Percentiles rank a stretch among this genome's conserved stretches.
These are phyloP conservation scores for Cryptotermes secundus DNA, from an alignment of 1,140 invertebrate genomes.

Conservation along the genomic window DNA sequence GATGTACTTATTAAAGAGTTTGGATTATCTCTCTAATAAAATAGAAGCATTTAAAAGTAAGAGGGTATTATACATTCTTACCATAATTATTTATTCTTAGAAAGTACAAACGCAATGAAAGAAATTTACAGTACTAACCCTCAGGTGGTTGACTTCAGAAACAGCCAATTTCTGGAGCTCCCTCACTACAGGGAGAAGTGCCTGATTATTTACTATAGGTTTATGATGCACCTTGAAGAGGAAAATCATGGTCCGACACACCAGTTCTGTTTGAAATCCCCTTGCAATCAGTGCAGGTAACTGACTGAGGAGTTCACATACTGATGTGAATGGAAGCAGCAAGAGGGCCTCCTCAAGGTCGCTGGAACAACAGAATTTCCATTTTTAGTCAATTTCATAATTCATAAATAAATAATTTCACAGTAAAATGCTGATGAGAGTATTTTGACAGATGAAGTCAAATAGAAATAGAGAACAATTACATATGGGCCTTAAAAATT, in stretches of 20 bases:
- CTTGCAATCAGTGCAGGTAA: slow-evolving; percentile 66
- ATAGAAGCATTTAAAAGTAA: too few relatives aligned
- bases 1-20: too few relatives aligned
- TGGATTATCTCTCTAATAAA: too few relatives aligned
- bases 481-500: too few relatives aligned
- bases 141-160: slow-evolving; percentile 59
- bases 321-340: slow-evolving; percentile 78
- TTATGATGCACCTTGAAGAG: slow-evolving; percentile 83
- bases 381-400: not conserved
- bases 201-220: slow-evolving; percentile 70
- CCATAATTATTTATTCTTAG: too few relatives aligned
- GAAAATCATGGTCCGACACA: slow-evolving; percentile 73
- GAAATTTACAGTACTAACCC: slow-evolving; percentile 53
- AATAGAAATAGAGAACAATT: too few relatives aligned
- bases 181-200: slow-evolving; percentile 68
- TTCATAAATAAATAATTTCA: too few relatives aligned
- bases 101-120: too few relatives aligned
- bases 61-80: too few relatives aligned
- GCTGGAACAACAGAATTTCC: slow-evolving; percentile 52
- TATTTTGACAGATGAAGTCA: too few relatives aligned
- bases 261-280: slow-evolving; percentile 72
- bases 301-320: slow-evolving; percentile 74
- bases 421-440: too few relatives aligned
- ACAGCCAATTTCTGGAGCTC: slow-evolving; percentile 61
- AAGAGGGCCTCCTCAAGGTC: slow-evolving; percentile 89